phyloP scores from a whole-genome alignment of 1,140 invertebrate species.

The Drosophila sp. region DNA sequence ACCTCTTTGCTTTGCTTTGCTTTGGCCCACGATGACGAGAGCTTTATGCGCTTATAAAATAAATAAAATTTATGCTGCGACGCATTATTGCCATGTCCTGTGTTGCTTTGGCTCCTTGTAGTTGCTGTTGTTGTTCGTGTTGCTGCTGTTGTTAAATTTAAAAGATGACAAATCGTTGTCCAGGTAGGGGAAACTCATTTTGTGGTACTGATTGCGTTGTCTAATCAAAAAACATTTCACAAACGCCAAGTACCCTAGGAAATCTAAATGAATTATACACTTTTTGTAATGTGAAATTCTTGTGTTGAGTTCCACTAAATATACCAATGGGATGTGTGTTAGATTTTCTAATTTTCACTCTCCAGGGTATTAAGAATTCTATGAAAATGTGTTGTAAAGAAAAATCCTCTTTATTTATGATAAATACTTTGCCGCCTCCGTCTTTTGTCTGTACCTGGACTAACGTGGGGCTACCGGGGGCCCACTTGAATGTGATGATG shows the following conservation, averaged over 20 bases:
- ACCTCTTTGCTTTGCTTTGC: conserved; percentile 61
- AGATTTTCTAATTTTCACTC: background rate
- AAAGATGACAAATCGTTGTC: conserved; percentile 81
- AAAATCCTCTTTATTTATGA: conserved; percentile 55
- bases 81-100: conserved; percentile 78
- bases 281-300: background rate
- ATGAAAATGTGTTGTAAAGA: no score
- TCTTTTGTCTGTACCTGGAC: conserved; percentile 51
- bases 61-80: conserved; percentile 81
- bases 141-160: conserved; percentile 63
- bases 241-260: conserved; percentile 43
- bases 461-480: conserved; percentile 28
- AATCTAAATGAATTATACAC: background rate
- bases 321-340: background rate
- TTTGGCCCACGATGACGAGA: conserved; percentile 39
- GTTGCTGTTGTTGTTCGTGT: conserved; percentile 33
- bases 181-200: conserved; percentile 68
- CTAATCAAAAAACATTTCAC: conserved; percentile 67
- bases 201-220: conserved; percentile 77
- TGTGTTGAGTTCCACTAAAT: background rate
- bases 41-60: conserved; percentile 77
- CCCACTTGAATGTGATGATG: conserved; percentile 54
- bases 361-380: conserved; percentile 33
- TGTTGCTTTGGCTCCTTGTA: conserved; percentile 44
- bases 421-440: conserved; percentile 65